phyloP scores from a whole-genome alignment of 2,797 vertebrate species.

The Platyrinchus mystaceus region DNA sequence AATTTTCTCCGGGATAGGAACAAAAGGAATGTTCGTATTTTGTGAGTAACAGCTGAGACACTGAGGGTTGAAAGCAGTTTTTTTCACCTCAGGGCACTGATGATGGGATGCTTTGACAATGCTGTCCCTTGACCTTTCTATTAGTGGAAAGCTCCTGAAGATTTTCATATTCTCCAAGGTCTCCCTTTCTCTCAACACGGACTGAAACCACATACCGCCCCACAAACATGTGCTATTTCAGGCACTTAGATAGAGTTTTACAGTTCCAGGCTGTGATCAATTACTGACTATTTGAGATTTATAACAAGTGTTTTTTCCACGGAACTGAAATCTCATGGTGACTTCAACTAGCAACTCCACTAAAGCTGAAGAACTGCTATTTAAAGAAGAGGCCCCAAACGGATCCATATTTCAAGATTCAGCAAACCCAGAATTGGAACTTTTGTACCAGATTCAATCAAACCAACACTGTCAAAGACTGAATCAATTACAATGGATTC shows the following conservation, averaged over 20 bases:
- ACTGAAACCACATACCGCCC: slow-evolving; percentile 69
- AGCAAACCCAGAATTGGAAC: not conserved
- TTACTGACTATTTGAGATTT: slow-evolving; percentile 37
- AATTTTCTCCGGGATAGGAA: not conserved
- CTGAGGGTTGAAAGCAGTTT: slow-evolving; percentile 18
- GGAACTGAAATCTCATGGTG: not conserved
- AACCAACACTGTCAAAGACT: not conserved
- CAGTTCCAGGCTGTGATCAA: slow-evolving; percentile 30
- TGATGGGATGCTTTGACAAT: not conserved
- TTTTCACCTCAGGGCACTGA: slow-evolving; percentile 54
- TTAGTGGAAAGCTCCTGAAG: slow-evolving; percentile 58
- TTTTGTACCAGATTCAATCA: not conserved
- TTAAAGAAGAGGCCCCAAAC: not conserved
- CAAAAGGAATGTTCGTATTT: not conserved
- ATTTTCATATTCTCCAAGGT: slow-evolving; percentile 72
- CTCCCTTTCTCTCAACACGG: slow-evolving; percentile 68
- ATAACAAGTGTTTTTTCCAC: not conserved
- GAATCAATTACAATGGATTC: not conserved
- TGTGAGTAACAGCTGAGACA: not conserved
- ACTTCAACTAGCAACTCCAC: not conserved
- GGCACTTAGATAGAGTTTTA: slow-evolving; percentile 15
- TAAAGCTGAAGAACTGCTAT: not conserved
- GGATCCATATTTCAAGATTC: not conserved
- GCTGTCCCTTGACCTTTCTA: slow-evolving; percentile 61
- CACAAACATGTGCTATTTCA: slow-evolving; percentile 54